Base-by-base conservation (phyloP, 2,888 invertebrate genomes). In the Tenthredo amoena region DNA sequence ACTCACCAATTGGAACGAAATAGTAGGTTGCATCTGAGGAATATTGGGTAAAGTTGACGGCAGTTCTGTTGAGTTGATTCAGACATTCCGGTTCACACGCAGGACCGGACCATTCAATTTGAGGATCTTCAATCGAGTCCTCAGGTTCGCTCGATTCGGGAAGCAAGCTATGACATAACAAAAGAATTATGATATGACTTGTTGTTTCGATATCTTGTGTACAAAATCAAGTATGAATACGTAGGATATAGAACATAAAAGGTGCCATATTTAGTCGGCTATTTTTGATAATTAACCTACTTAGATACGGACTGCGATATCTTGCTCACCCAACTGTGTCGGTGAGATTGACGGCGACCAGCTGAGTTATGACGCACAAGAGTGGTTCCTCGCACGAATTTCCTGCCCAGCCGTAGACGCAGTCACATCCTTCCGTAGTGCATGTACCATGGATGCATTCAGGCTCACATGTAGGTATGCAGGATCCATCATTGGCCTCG, bases 401-500 rank as follows among this genome's bases (percentile, higher is more conserved):
- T 0, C 91, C 92, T 0, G 47, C 72, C 92, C 91, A 92, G 15
- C 91, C 92, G 21, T 88, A 87, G 18, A 18, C 34, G 65, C 92
- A 92, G 2, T 84, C 21, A 47, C 90, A 90, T 81, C 81, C 81
- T 26, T 40, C 37, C 34, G 89, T 90, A 0, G 89, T 89, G 84
- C 94, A 94, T n/a, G 86, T 86, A 7, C 94, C 93, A 84, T 94
- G 90, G 1, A 87, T 26, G 79, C 92, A 92, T n/a, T 87, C 40
- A 84, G 87, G 86, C 6, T 72, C 72, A 77, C 92, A 92, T 34
- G 85, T 84, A 7, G 90, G 90, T 31, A 71, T 65, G 76, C 88
- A 86, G 5, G 58, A 55, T 58, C 72, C 86, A 37, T 81, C 86
- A 31, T 81, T 58, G 1, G 12, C 47, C 21, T 31, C 12, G 47